Conservation (phyloP, 2,888 invertebrate genomes). For the Dorcus parallelipipedus region DNA sequence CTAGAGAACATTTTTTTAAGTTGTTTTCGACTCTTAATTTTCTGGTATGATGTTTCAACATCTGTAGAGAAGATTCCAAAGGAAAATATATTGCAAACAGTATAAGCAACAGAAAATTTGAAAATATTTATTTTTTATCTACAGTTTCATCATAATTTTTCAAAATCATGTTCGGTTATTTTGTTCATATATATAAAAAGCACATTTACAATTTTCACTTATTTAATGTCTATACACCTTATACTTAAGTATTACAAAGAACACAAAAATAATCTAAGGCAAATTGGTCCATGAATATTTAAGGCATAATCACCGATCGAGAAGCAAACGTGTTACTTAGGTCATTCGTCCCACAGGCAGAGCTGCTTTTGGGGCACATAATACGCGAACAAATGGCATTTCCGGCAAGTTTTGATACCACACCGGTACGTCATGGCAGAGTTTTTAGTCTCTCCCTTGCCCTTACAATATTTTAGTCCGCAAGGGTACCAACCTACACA, state of each 20-base stretch:
- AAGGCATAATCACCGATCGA: constrained; percentile 18
- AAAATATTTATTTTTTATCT: neutral
- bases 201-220: constrained; percentile 16
- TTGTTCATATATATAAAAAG: constrained; percentile 17
- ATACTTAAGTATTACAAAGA: constrained; percentile 1
- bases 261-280: constrained; percentile 37
- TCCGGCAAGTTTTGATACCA: constrained; percentile 92
- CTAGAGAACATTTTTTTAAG: too few species aligned
- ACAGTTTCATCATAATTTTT: neutral
- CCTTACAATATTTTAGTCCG: constrained; percentile 89
- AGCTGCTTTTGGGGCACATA: constrained; percentile 79
- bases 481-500: constrained; percentile 97
- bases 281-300: constrained; percentile 42
- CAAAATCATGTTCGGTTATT: constrained; percentile 1
- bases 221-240: constrained; percentile 10
- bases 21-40: too few species aligned
- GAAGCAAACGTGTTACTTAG: constrained; percentile 24
- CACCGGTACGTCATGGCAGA: constrained; percentile 74
- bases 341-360: constrained; percentile 79
- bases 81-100: too few species aligned
- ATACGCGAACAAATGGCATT: constrained; percentile 85
- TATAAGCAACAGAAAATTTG: neutral
- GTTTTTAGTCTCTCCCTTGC: constrained; percentile 52
- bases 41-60: too few species aligned
- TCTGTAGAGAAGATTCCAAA: too few species aligned